Percentiles rank a stretch among this genome's conserved stretches.
Evolutionary conservation across 2,888 invertebrate species (phyloP).

Genomic region (Synanthedon tipuliformis): DNA sequence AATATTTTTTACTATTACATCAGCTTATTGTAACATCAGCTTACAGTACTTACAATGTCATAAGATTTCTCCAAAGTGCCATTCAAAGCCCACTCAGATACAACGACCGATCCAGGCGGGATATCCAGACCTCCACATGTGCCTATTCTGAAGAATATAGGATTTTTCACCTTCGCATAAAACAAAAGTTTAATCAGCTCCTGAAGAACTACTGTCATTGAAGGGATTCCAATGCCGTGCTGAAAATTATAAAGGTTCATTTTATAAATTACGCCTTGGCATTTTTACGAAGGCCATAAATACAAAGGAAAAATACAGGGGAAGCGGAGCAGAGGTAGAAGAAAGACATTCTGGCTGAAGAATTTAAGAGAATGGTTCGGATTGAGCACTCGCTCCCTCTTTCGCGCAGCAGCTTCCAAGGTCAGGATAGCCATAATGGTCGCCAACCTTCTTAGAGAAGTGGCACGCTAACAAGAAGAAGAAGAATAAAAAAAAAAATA

Average conservation of each 20-base stretch:
- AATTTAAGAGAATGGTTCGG: too few species aligned
- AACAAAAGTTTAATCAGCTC: slow-evolving; percentile 78
- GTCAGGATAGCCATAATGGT: too few species aligned
- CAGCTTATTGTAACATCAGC: too few species aligned
- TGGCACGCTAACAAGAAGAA: too few species aligned
- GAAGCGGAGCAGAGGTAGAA: too few species aligned
- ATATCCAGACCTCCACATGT: slow-evolving; percentile 76
- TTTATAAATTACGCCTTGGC: neutral
- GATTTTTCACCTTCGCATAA: slow-evolving; percentile 74
- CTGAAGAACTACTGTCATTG: slow-evolving; percentile 76
- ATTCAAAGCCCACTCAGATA: slow-evolving; percentile 73
- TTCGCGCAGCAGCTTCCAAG: too few species aligned
- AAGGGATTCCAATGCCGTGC: slow-evolving; percentile 84
- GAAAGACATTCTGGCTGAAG: too few species aligned
- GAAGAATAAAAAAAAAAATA: too few species aligned
- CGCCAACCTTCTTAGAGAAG: too few species aligned
- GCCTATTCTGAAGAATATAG: slow-evolving; percentile 75
- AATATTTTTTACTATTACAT: too few species aligned
- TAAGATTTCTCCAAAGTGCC: slow-evolving; percentile 69
- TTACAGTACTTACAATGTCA: slow-evolving; percentile 60
- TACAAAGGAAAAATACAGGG: too few species aligned
- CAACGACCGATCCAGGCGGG: slow-evolving; percentile 74
- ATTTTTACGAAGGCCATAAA: neutral
- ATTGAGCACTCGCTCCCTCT: too few species aligned
- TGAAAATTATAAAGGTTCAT: slow-evolving; percentile 26